These are phyloP conservation scores for Drosophila nr. perissopoda DNA, from an alignment of 2,888 invertebrate species.

Conservation along the genomic window DNA sequence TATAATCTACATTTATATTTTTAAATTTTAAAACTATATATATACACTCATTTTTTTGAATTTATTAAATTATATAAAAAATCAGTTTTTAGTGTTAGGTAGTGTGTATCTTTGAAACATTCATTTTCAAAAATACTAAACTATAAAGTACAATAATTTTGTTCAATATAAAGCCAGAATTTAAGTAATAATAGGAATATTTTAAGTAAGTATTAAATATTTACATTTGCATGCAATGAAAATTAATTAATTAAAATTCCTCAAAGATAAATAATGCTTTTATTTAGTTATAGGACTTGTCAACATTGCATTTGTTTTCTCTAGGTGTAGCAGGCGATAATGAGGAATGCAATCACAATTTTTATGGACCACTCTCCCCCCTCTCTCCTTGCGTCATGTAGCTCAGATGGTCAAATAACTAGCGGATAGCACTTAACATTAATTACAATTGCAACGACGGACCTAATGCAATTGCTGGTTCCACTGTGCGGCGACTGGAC, in stretches of 20 bases:
- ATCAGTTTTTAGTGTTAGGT: not conserved
- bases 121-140: not conserved
- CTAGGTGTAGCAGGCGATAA: constrained; percentile 32
- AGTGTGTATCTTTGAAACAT: not conserved
- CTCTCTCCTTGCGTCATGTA: not conserved
- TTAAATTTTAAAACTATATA: not conserved
- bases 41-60: too few species aligned
- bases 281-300: not conserved
- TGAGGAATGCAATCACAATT: constrained; percentile 49
- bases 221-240: too few species aligned
- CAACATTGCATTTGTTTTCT: constrained; percentile 5
- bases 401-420: constrained; percentile 26
- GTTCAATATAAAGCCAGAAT: too few species aligned
- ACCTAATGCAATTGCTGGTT: constrained; percentile 61
- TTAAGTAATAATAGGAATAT: too few species aligned
- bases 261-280: not conserved
- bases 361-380: constrained; percentile 8
- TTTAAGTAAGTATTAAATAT: not conserved
- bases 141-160: not conserved
- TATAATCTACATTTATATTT: not conserved
- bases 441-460: constrained; percentile 55
- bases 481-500: constrained; percentile 56
- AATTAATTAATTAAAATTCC: not conserved
- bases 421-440: constrained; percentile 57
- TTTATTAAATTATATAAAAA: not conserved